These are phyloP conservation scores for Lepus oiostolus DNA, from an alignment of 2,797 vertebrate genomes.

Conservation along the genomic window DNA sequence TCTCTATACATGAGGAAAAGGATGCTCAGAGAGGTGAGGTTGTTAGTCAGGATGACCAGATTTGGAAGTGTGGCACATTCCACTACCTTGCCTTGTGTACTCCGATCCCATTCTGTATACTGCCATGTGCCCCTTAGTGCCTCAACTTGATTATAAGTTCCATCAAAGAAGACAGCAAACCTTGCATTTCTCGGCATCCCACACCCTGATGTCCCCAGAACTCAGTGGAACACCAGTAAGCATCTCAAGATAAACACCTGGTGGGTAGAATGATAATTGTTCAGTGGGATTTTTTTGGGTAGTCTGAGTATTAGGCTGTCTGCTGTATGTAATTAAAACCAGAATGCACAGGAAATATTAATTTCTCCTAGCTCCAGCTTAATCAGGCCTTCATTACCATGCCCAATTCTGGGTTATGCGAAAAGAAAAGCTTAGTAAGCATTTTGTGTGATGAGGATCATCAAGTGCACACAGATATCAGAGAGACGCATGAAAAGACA, in stretches of 20 bases:
- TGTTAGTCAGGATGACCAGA: neutral
- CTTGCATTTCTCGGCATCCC: neutral
- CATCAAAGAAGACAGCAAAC: neutral
- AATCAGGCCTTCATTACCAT: slow-evolving; percentile 70
- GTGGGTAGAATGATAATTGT: neutral
- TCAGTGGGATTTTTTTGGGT: neutral
- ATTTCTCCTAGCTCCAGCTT: slow-evolving; percentile 69
- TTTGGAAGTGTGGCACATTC: neutral
- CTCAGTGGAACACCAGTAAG: neutral
- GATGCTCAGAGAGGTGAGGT: neutral
- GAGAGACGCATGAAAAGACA: neutral
- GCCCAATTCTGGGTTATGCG: slow-evolving; percentile 63
- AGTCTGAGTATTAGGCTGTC: slow-evolving; percentile 50
- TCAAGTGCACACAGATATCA: slow-evolving; percentile 38
- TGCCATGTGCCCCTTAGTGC: neutral
- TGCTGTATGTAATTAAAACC: slow-evolving; percentile 75
- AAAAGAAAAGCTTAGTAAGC: slow-evolving; percentile 67
- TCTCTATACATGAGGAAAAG: neutral
- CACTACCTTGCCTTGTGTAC: neutral
- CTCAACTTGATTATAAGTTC: neutral
- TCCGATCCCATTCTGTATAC: too few relatives aligned
- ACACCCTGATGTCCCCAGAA: neutral
- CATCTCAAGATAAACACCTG: neutral
- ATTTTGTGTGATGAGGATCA: slow-evolving; percentile 65
- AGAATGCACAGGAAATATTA: slow-evolving; percentile 62